Percentiles rank a stretch among this genome's conserved stretches.
phyloP scores from a whole-genome alignment of 2,888 invertebrate species.

The Scaeva pyrastri region DNA sequence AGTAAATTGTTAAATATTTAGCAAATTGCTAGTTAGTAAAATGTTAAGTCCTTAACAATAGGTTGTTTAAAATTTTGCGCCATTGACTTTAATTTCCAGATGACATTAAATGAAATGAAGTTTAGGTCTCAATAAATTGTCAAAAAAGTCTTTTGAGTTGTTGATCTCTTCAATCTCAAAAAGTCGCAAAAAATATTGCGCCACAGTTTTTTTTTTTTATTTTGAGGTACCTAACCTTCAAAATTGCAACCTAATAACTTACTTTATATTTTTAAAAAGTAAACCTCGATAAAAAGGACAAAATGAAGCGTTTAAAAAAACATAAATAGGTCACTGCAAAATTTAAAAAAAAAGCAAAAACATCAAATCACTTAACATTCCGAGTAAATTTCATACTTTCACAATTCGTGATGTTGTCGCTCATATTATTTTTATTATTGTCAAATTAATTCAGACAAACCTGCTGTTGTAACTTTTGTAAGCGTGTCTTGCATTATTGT shows the following conservation, averaged over 20 bases:
- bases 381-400: slow-evolving; percentile 25
- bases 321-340: slow-evolving; percentile 23
- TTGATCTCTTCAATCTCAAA: too few relatives aligned
- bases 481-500: slow-evolving; percentile 15
- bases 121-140: too few relatives aligned
- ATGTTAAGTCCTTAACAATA: too few relatives aligned
- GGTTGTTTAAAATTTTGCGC: too few relatives aligned
- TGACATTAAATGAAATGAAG: too few relatives aligned
- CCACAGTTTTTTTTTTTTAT: too few relatives aligned
- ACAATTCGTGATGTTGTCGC: background rate
- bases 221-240: background rate
- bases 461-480: slow-evolving; percentile 8
- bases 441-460: slow-evolving; percentile 36
- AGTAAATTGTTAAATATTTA: too few relatives aligned
- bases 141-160: too few relatives aligned
- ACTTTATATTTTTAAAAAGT: background rate
- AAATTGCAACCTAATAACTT: background rate
- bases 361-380: slow-evolving; percentile 23
- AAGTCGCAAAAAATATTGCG: too few relatives aligned
- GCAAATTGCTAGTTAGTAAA: too few relatives aligned
- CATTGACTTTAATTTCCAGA: too few relatives aligned
- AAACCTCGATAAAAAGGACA: background rate
- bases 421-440: slow-evolving; percentile 6
- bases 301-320: background rate
- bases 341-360: background rate